Percentiles rank a stretch among this genome's conserved stretches.
These are phyloP conservation scores for Glaucomys volans DNA, from an alignment of 2,113 vertebrate genomes.

Conservation along the genomic window DNA sequence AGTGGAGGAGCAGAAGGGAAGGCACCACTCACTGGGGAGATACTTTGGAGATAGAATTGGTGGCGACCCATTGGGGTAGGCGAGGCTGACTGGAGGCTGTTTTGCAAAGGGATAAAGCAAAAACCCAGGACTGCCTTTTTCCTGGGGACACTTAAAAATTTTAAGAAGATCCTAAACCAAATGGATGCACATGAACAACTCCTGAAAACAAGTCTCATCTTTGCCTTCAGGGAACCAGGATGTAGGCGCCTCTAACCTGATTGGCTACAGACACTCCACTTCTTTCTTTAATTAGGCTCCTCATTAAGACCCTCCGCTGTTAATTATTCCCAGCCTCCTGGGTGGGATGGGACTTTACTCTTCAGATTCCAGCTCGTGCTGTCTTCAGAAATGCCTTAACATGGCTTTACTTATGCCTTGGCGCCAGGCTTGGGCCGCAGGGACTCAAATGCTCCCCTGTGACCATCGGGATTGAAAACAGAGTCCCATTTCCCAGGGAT, in stretches of 20 bases:
- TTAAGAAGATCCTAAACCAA: conserved; percentile 17
- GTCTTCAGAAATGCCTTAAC: conserved; percentile 28
- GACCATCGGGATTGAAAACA: neutral
- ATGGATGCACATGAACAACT: conserved; percentile 31
- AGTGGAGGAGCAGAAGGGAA: neutral
- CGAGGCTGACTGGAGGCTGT: too few species aligned
- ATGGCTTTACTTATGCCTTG: neutral
- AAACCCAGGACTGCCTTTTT: neutral
- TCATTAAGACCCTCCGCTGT: conserved; percentile 37
- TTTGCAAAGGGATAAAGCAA: neutral
- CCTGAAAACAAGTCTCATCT: neutral
- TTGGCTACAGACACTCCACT: neutral
- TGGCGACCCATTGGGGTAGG: neutral
- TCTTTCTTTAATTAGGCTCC: conserved; percentile 67
- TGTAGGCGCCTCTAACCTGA: neutral
- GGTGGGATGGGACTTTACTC: neutral
- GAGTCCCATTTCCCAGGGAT: conserved; percentile 12
- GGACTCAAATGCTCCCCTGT: neutral
- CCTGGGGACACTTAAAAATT: neutral
- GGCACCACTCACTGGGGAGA: neutral
- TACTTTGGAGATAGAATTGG: neutral
- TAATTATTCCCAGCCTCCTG: conserved; percentile 65
- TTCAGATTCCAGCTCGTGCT: neutral
- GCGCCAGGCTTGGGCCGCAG: neutral
- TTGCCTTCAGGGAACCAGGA: neutral